Evolutionary conservation across 2,888 invertebrate species (phyloP).

Genomic region (Julus scanicus): DNA sequence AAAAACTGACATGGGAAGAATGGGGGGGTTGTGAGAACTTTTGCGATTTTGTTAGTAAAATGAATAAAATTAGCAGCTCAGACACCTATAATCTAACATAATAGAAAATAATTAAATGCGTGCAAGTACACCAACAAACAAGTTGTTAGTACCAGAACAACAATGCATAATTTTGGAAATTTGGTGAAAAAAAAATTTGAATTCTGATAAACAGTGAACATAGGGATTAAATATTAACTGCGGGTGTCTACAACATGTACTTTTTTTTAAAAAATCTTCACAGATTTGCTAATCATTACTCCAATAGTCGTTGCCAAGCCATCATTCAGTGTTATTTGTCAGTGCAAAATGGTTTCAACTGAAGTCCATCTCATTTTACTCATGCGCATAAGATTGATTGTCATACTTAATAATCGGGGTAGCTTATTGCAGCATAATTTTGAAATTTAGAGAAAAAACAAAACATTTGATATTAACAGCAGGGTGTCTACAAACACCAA

Average conservation of each 20-base stretch:
- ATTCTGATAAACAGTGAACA: background rate
- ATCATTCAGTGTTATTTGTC: background rate
- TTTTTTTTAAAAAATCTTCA: no score
- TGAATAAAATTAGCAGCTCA: conserved; percentile 22
- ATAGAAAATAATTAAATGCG: background rate
- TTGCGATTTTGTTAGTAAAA: background rate
- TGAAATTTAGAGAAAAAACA: background rate
- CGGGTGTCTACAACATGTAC: background rate
- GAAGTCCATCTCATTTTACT: background rate
- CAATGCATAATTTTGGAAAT: background rate
- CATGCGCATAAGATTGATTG: background rate
- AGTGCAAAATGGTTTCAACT: background rate
- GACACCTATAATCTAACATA: background rate
- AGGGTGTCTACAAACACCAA: background rate
- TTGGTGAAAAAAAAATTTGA: background rate
- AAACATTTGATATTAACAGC: background rate
- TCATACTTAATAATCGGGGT: background rate
- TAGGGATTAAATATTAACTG: background rate
- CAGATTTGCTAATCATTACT: background rate
- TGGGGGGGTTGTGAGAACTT: background rate
- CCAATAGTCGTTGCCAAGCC: background rate
- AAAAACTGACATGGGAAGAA: conserved; percentile 9
- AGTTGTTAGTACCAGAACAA: background rate
- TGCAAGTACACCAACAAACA: conserved; percentile 19
- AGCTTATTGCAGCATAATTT: background rate